These are phyloP conservation scores for Sternarchorhynchus goeldii DNA, from an alignment of 2,797 vertebrate species.

Conservation along the genomic window DNA sequence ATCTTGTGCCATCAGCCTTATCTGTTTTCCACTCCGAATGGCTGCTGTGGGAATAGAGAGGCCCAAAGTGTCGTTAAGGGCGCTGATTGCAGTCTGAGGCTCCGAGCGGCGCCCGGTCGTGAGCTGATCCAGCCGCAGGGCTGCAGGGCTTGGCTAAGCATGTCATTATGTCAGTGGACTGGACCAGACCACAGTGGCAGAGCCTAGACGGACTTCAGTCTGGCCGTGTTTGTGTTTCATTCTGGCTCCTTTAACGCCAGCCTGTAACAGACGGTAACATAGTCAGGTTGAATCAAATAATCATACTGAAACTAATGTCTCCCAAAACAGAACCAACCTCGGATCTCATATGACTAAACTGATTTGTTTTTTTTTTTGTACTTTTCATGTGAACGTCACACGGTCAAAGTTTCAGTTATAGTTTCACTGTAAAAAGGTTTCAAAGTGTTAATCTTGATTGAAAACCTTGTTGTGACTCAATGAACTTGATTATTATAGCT, in stretches of 20 bases:
- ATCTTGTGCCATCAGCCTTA: conserved; percentile 23
- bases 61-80: not conserved
- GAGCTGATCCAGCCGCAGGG: conserved; percentile 15
- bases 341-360: not conserved
- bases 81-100: not conserved
- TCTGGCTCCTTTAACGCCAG: not conserved
- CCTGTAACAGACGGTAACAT: too few relatives aligned
- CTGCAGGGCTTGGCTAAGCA: conserved; percentile 12
- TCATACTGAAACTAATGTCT: not conserved
- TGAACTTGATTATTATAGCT: too few relatives aligned
- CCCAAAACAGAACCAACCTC: not conserved
- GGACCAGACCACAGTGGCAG: conserved; percentile 15
- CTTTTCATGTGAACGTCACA: not conserved
- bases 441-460: too few relatives aligned
- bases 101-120: conserved; percentile 15
- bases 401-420: too few relatives aligned
- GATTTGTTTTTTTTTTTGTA: not conserved
- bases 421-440: too few relatives aligned
- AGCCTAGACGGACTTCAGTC: not conserved
- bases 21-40: conserved; percentile 41
- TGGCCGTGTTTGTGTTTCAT: conserved; percentile 6
- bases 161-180: conserved; percentile 34
- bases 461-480: too few relatives aligned
- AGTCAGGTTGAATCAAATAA: not conserved
- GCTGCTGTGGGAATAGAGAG: conserved; percentile 31